A percentile compares a stretch with the other conserved stretches of the same genome.
These are phyloP conservation scores for Dendrolimus kikuchii DNA, from an alignment of 1,140 invertebrate species.

Conservation along the genomic window DNA sequence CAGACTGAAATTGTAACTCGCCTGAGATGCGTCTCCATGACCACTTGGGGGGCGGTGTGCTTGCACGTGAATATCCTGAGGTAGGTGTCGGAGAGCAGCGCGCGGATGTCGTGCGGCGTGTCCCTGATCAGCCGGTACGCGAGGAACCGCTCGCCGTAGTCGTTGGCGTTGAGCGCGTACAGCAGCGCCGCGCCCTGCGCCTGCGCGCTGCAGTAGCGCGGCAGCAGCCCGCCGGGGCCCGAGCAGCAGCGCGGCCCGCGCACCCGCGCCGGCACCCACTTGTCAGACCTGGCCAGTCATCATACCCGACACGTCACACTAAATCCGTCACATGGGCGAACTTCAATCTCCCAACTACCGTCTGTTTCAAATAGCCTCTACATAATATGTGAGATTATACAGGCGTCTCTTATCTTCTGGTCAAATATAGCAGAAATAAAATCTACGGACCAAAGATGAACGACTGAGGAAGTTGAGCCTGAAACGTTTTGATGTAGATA, in stretches of 20 bases:
- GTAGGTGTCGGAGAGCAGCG: slow-evolving; percentile 84
- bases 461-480: too few relatives aligned
- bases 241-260: slow-evolving; percentile 84
- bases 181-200: slow-evolving; percentile 89
- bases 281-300: slow-evolving; percentile 70
- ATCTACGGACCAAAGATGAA: too few relatives aligned
- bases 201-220: slow-evolving; percentile 83
- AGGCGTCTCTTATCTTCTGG: too few relatives aligned
- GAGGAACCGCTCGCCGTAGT: slow-evolving; percentile 87
- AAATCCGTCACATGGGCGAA: not conserved
- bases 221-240: slow-evolving; percentile 88
- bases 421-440: too few relatives aligned
- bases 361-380: too few relatives aligned
- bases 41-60: slow-evolving; percentile 72
- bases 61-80: slow-evolving; percentile 83
- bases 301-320: not conserved
- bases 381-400: too few relatives aligned
- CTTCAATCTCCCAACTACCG: too few relatives aligned
- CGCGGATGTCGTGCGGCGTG: slow-evolving; percentile 79
- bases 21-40: slow-evolving; percentile 80
- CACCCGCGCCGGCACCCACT: slow-evolving; percentile 78
- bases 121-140: slow-evolving; percentile 85
- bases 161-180: slow-evolving; percentile 83
- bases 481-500: too few relatives aligned
- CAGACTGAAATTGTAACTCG: too few relatives aligned